Conservation (phyloP, 1,140 invertebrate species). For the Mactra quadrangularis region DNA sequence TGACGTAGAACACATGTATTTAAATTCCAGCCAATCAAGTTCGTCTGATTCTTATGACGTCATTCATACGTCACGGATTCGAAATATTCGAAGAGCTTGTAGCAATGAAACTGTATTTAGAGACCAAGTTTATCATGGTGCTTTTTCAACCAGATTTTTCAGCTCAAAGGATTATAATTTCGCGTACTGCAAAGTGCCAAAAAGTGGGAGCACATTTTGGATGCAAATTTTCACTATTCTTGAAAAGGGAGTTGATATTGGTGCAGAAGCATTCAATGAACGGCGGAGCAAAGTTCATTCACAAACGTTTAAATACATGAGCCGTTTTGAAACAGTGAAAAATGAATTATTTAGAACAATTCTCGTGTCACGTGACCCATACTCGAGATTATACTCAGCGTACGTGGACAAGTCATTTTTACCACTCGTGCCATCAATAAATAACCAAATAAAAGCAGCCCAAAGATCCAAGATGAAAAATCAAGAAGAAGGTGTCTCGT, state of each 20-base stretch:
- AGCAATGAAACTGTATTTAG: background rate
- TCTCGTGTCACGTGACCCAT: conserved; percentile 21
- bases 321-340: background rate
- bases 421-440: background rate
- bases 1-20: no score
- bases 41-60: no score
- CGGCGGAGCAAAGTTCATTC: background rate
- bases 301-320: background rate
- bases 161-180: background rate
- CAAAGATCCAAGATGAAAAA: background rate
- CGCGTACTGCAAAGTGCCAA: conserved; percentile 31
- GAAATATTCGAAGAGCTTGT: background rate
- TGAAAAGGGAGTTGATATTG: background rate
- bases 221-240: conserved; percentile 17
- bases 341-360: background rate
- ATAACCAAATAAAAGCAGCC: background rate
- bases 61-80: background rate
- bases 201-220: conserved; percentile 14
- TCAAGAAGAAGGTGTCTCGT: background rate
- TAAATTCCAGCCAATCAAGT: no score
- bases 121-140: background rate
- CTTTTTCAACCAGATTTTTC: background rate
- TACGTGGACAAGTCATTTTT: conserved; percentile 15
- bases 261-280: background rate
- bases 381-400: conserved; percentile 4